Evolutionary conservation across 2,888 invertebrate genomes (phyloP).

Genomic region (Mantis religiosa): DNA sequence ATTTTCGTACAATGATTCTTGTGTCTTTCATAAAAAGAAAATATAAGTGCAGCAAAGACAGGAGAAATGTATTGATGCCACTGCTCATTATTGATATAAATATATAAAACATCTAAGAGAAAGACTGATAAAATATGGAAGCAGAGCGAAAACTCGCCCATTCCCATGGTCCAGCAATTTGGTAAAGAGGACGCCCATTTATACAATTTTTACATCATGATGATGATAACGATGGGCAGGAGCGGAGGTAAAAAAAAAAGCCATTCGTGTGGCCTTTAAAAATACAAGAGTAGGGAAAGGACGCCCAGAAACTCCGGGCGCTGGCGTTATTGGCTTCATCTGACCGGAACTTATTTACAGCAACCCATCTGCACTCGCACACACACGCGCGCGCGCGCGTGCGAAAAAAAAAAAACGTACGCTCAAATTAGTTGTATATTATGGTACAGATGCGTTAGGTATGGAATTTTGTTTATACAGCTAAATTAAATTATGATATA

Average conservation of each 20-base stretch:
- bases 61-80: not conserved
- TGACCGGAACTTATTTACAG: slow-evolving; percentile 18
- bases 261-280: not conserved
- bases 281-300: not conserved
- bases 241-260: not conserved
- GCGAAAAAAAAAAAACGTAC: slow-evolving; percentile 9
- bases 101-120: not conserved
- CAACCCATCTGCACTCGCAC: slow-evolving; percentile 4
- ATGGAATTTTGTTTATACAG: slow-evolving; percentile 16
- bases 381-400: not conserved
- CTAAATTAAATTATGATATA: slow-evolving; percentile 19
- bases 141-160: not conserved
- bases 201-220: not conserved
- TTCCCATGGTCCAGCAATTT: not conserved
- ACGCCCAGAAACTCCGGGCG: not conserved
- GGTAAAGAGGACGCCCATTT: not conserved
- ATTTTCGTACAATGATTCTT: too few relatives aligned
- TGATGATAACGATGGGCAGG: not conserved
- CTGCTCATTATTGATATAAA: not conserved
- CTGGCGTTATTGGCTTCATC: slow-evolving; percentile 8
- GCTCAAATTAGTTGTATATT: slow-evolving; percentile 17
- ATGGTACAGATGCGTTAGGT: slow-evolving; percentile 18
- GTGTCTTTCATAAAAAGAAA: too few relatives aligned
- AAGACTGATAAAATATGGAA: not conserved
- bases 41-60: too few relatives aligned